phyloP scores from a whole-genome alignment of 2,113 vertebrate species.

The Bathybates hornii region DNA sequence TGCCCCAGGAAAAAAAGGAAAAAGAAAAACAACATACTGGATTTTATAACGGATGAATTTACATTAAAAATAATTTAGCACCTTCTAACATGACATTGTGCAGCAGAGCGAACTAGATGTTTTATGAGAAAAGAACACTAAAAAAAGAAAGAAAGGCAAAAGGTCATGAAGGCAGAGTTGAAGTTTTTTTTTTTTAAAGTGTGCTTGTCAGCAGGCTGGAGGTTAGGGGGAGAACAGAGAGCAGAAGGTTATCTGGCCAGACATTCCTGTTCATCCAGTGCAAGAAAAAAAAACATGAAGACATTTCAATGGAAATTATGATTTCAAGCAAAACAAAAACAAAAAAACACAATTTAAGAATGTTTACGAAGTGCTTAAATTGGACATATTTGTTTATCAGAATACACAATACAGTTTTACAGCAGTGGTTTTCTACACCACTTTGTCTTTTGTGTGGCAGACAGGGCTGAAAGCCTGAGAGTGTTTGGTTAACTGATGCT shows the following conservation, averaged over 20 bases:
- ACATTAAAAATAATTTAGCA: neutral
- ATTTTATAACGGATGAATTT: neutral
- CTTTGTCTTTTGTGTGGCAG: neutral
- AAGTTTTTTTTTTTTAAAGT: neutral
- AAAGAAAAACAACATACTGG: neutral
- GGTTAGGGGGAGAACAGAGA: constrained; percentile 37
- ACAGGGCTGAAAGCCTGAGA: constrained; percentile 2
- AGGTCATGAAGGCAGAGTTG: neutral
- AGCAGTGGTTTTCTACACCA: neutral
- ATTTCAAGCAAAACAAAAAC: neutral
- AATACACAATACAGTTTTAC: neutral
- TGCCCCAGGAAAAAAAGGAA: neutral
- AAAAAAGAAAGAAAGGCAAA: neutral
- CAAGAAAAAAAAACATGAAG: neutral
- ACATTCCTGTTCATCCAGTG: constrained; percentile 37
- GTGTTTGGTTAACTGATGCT: neutral
- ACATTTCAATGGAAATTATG: neutral
- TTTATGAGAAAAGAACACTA: neutral
- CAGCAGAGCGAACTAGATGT: neutral
- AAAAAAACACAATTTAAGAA: neutral
- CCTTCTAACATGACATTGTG: neutral
- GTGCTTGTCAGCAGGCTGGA: constrained; percentile 28
- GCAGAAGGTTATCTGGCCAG: constrained; percentile 55
- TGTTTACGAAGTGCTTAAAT: neutral
- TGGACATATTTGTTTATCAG: neutral